These are phyloP conservation scores for Pangasianodon hypophthalmus DNA, from an alignment of 2,113 vertebrate species.

Conservation along the genomic window DNA sequence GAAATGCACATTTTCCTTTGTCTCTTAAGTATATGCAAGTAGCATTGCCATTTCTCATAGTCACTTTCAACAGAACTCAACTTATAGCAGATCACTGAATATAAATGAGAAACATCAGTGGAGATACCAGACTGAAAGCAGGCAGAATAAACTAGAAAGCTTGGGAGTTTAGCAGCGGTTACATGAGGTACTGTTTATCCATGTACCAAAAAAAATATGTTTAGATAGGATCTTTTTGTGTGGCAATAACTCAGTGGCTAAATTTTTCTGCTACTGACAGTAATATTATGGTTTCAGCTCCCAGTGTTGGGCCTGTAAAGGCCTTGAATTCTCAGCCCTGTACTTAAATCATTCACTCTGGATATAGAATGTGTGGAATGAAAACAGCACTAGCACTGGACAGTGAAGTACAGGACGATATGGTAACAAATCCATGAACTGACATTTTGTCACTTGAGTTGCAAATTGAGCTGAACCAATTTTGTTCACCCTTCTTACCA, in stretches of 20 bases:
- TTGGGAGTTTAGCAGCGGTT: not conserved
- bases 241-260: not conserved
- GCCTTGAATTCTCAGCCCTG: not conserved
- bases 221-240: not conserved
- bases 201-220: not conserved
- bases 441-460: not conserved
- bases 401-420: not conserved
- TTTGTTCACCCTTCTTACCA: not conserved
- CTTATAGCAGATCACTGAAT: not conserved
- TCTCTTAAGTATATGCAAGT: not conserved
- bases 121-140: not conserved
- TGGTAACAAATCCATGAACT: not conserved
- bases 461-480: not conserved
- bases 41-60: not conserved
- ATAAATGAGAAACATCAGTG: not conserved
- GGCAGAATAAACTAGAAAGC: not conserved
- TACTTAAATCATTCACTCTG: not conserved
- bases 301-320: not conserved
- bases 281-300: not conserved
- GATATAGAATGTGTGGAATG: not conserved
- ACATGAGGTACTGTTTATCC: not conserved
- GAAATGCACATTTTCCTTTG: not conserved
- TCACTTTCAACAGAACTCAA: not conserved
- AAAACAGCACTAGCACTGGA: not conserved
- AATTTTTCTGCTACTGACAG: not conserved